phyloP scores from a whole-genome alignment of 2,888 invertebrate genomes.

The Pseudococcus longispinus region DNA sequence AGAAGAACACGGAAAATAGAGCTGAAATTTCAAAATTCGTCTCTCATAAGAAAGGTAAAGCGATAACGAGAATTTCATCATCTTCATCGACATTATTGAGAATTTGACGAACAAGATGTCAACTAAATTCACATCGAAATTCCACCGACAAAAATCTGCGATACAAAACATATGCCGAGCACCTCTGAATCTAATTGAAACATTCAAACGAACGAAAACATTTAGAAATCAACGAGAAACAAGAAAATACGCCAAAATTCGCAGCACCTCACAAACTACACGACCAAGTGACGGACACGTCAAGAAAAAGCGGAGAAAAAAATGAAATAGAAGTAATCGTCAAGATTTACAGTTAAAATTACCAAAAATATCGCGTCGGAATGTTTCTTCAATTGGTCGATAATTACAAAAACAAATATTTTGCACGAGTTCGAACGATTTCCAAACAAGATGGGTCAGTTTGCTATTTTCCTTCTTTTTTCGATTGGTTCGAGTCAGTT shows the following conservation, averaged over 20 bases:
- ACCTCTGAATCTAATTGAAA: no score
- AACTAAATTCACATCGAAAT: neutral
- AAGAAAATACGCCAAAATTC: neutral
- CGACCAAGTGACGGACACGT: neutral
- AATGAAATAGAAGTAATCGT: neutral
- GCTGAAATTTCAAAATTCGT: no score
- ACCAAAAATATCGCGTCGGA: neutral
- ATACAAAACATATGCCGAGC: no score
- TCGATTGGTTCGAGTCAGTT: neutral
- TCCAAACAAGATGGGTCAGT: neutral
- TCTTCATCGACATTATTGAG: no score
- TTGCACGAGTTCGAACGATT: neutral
- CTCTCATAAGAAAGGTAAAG: no score
- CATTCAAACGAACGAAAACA: neutral
- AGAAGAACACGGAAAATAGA: no score
- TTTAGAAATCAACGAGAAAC: neutral
- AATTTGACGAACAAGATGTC: no score
- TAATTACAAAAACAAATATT: neutral
- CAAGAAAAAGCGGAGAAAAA: neutral
- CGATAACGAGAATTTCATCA: no score
- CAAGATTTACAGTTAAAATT: neutral
- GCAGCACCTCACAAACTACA: neutral
- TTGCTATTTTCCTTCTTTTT: neutral
- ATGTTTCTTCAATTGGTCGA: neutral
- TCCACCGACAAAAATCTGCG: no score